These are phyloP conservation scores for Rhabdornis inornatus DNA, from an alignment of 2,113 vertebrate genomes.

Conservation along the genomic window DNA sequence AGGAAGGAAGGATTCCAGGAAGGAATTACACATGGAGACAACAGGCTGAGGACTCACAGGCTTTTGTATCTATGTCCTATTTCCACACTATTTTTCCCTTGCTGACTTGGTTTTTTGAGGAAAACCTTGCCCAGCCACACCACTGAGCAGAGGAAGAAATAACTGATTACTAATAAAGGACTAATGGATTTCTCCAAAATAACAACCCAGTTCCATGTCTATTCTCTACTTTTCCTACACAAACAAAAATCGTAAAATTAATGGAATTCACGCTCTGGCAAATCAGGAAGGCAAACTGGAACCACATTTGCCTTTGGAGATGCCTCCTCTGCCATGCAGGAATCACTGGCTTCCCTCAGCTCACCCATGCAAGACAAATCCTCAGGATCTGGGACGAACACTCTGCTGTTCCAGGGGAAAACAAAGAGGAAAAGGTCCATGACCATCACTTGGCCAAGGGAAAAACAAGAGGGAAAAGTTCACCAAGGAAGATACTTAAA, in stretches of 20 bases:
- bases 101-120: neutral
- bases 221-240: neutral
- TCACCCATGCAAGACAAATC: neutral
- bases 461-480: neutral
- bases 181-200: neutral
- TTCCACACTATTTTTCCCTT: neutral
- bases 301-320: accelerated
- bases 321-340: neutral
- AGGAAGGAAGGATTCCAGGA: neutral
- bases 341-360: neutral
- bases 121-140: neutral
- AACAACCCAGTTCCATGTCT: neutral
- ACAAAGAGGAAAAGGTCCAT: neutral
- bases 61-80: neutral
- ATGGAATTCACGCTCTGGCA: neutral
- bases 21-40: neutral
- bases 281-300: neutral
- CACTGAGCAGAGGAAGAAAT: neutral
- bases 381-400: neutral
- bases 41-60: neutral
- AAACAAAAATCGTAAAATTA: neutral
- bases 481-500: neutral
- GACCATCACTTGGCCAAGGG: neutral
- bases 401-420: neutral
- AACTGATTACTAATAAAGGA: neutral